These are phyloP conservation scores for Xestia c-nigrum DNA, from an alignment of 2,888 invertebrate genomes.

Conservation along the genomic window DNA sequence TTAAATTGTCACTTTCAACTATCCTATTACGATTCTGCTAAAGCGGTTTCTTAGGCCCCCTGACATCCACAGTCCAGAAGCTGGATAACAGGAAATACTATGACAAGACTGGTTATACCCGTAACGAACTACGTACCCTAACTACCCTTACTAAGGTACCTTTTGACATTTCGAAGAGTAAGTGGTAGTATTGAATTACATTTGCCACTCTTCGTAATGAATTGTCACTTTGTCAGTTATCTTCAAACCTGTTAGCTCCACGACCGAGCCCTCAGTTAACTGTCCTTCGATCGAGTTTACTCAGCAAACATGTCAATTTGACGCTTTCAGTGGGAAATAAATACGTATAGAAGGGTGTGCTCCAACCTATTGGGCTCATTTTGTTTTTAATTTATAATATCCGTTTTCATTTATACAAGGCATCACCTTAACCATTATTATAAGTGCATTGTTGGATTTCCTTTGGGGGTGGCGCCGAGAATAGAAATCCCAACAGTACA, in stretches of 20 bases:
- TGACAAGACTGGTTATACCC: background rate
- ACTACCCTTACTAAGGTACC: background rate
- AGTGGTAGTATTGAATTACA: constrained; percentile 20
- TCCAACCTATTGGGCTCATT: background rate
- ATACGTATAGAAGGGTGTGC: background rate
- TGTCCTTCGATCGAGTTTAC: constrained; percentile 28
- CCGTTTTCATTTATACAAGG: background rate
- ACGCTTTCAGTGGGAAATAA: background rate
- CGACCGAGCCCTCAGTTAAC: constrained; percentile 23
- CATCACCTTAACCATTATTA: no score
- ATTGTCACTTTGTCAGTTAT: background rate
- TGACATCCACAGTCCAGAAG: background rate
- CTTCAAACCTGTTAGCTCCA: constrained; percentile 15
- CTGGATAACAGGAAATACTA: background rate
- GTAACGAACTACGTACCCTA: background rate
- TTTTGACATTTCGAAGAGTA: constrained; percentile 5
- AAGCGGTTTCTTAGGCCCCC: background rate
- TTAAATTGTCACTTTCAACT: background rate
- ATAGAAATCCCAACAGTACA: background rate
- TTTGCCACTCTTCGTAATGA: constrained; percentile 36
- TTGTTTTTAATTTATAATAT: background rate
- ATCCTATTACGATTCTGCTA: background rate
- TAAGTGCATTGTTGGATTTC: background rate
- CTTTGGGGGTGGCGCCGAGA: background rate
- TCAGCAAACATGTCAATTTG: constrained; percentile 39